Evolutionary conservation across 2,888 invertebrate species (phyloP), one percentile per base, ranked within the genome.

Genomic region (Habroteleia sp.): DNA sequence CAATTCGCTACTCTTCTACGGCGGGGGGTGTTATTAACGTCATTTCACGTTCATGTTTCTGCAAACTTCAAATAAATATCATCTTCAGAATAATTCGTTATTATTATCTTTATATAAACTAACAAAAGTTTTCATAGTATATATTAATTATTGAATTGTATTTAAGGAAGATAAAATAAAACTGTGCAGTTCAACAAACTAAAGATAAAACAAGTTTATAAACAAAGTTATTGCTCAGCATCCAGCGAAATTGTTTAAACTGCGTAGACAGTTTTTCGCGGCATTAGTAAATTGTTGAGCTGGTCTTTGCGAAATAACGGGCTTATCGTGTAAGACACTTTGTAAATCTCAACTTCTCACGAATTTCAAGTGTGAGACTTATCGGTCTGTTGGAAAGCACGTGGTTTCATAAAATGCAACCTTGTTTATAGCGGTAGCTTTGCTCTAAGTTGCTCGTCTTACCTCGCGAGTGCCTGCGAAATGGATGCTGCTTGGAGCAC

Each of bases 401-500:
- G 75, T 65, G 74, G 80, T 80, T 80, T 80, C 73, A 77, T 78
- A 77, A 80, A 80, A 81, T 73, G 78, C 73, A 72, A 74, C 74
- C 79, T 81, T 77, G 79, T 82, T 80, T 80, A 82, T 80, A 75
- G 77, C 76, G 73, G 77, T 74, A 76, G 78, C 76, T 76, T 73
- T 72, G 72, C 76, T 71, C 77, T 74, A 74, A 77, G 79, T 79
- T 76, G 76, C 60, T 76, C 76, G 79, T 77, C 65, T 80, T 81
- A 78, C 77, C 76, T 48, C 66, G 46, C 65, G 77, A 79, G 76
- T 75, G 79, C 75, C 77, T 77, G 77, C 68, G 69, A 78, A 79
- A 81, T 78, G 73, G 74, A 80, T 77, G 74, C 76, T 42, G 71
- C 69, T 74, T 58, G 65, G 74, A 77, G 74, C 74, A 60, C 72